These are phyloP conservation scores for Adrianichthys oophorus DNA, from an alignment of 2,797 vertebrate species.

Conservation along the genomic window DNA sequence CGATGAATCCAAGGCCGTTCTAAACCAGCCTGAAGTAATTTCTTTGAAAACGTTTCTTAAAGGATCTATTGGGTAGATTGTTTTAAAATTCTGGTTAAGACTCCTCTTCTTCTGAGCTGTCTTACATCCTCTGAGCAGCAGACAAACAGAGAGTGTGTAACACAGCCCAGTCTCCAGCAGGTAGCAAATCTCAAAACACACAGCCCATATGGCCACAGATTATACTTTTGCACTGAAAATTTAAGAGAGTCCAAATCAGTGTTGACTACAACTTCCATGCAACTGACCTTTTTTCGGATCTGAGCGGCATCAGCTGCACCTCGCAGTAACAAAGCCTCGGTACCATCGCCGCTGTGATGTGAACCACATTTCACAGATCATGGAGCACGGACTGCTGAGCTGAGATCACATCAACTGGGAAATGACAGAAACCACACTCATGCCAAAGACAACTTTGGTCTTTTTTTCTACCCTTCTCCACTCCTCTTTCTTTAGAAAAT, in stretches of 20 bases:
- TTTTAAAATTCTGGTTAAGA: constrained; percentile 13
- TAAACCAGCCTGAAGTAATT: not conserved
- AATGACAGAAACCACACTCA: constrained; percentile 15
- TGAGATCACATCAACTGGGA: constrained; percentile 34
- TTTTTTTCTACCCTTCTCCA: constrained; percentile 7
- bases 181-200: constrained; percentile 42
- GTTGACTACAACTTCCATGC: constrained; percentile 23
- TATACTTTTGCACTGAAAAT: constrained; percentile 42
- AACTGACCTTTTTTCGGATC: constrained; percentile 52
- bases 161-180: constrained; percentile 28
- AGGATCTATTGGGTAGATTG: not conserved
- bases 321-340: constrained; percentile 33
- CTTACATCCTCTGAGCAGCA: constrained; percentile 12
- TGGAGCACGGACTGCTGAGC: constrained; percentile 34
- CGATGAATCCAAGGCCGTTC: not conserved
- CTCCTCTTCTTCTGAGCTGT: not conserved
- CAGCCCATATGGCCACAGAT: constrained; percentile 53
- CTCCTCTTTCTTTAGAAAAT: not conserved
- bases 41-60: not conserved
- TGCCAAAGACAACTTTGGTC: constrained; percentile 9
- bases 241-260: constrained; percentile 40
- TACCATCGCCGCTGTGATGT: constrained; percentile 51
- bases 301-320: constrained; percentile 56
- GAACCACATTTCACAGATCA: constrained; percentile 55
- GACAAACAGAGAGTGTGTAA: constrained; percentile 19